Evolutionary conservation across 2,888 invertebrate species (phyloP).

Genomic region (Drosophila quinaria): DNA sequence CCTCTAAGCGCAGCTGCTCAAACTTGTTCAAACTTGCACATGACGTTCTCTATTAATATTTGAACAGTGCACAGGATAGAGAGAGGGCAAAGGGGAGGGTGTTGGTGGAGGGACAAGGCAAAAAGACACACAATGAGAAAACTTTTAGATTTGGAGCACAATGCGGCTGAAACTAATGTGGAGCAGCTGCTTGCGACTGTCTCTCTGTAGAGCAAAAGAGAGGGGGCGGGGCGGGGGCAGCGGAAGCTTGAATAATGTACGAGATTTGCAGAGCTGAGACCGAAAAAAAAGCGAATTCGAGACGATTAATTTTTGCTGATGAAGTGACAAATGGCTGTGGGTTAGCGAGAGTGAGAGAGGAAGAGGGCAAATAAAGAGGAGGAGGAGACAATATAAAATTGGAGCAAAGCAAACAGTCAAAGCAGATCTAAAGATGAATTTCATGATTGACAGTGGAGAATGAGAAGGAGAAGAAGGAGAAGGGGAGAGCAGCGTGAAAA

Average conservation of each 20-base stretch:
- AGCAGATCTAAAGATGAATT: slow-evolving; percentile 47
- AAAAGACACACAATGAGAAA: slow-evolving; percentile 58
- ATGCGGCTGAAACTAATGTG: slow-evolving; percentile 70
- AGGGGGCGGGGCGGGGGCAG: slow-evolving; percentile 4
- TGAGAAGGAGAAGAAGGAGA: neutral
- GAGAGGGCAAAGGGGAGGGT: neutral
- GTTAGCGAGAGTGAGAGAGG: neutral
- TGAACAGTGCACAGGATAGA: slow-evolving; percentile 18
- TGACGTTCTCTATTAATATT: slow-evolving; percentile 55
- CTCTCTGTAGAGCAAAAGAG: neutral
- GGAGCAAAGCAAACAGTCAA: slow-evolving; percentile 57
- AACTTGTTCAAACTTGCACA: slow-evolving; percentile 44
- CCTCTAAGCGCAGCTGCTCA: slow-evolving; percentile 35
- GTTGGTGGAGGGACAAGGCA: slow-evolving; percentile 13
- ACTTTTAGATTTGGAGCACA: slow-evolving; percentile 71
- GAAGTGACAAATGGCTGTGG: slow-evolving; percentile 59
- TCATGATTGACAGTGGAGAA: slow-evolving; percentile 42
- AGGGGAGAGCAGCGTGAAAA: slow-evolving; percentile 50
- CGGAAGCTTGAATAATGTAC: slow-evolving; percentile 58
- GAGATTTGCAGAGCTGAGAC: slow-evolving; percentile 55
- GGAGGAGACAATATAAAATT: slow-evolving; percentile 32
- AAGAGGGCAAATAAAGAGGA: neutral
- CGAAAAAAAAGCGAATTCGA: slow-evolving; percentile 54
- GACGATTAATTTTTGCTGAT: slow-evolving; percentile 70
- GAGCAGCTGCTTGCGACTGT: slow-evolving; percentile 53